phyloP scores from a whole-genome alignment of 2,113 vertebrate genomes.

The Xiphophorus hellerii region DNA sequence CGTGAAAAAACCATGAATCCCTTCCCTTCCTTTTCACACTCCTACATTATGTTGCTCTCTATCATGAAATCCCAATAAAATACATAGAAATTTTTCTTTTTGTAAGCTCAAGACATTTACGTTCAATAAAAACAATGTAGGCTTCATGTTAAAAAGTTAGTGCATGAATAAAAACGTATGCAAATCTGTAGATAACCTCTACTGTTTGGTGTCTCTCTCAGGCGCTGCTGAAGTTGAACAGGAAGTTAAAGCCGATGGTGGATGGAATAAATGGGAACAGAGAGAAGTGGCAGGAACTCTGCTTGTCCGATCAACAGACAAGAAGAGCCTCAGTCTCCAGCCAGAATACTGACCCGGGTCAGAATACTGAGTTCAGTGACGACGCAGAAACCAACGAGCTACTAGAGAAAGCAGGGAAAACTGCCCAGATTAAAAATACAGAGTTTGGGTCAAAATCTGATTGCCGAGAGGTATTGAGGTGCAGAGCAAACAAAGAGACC shows the following conservation, averaged over 20 bases:
- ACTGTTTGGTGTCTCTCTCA: conserved; percentile 34
- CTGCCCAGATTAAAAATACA: conserved; percentile 14
- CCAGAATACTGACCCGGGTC: conserved; percentile 46
- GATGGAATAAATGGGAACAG: conserved; percentile 81
- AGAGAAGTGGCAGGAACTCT: conserved; percentile 80
- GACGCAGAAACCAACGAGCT: conserved; percentile 13
- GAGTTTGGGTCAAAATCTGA: conserved; percentile 37
- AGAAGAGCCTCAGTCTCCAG: conserved; percentile 42
- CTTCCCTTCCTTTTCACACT: neutral
- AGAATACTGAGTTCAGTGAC: conserved; percentile 27
- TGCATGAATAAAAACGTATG: neutral
- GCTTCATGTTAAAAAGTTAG: too few species aligned
- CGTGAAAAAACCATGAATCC: neutral
- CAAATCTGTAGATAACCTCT: neutral
- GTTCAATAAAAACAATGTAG: too few species aligned
- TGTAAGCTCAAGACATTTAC: too few species aligned
- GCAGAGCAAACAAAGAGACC: conserved; percentile 11
- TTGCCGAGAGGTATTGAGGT: conserved; percentile 14
- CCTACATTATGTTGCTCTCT: neutral
- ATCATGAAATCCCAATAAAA: neutral
- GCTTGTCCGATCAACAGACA: conserved; percentile 68
- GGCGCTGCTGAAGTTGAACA: conserved; percentile 79
- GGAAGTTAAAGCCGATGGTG: conserved; percentile 82
- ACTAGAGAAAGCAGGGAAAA: conserved; percentile 31
- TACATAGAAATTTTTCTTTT: too few species aligned